phyloP scores from a whole-genome alignment of 2,888 invertebrate genomes.

The Serripes groenlandicus region DNA sequence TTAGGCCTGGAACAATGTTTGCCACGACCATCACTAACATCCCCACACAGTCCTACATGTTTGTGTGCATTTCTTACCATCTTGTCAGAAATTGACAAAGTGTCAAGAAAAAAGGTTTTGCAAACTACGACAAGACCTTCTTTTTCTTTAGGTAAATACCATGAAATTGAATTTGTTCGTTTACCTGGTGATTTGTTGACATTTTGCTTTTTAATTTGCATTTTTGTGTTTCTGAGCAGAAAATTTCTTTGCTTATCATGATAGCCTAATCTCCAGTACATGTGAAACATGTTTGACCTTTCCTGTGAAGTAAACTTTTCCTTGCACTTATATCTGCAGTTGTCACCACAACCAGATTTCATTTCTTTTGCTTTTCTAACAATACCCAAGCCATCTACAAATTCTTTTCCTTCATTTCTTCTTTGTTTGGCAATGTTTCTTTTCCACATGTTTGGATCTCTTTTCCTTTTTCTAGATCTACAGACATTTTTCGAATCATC shows the following conservation, averaged over 20 bases:
- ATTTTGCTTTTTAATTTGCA: neutral
- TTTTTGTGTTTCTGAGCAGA: neutral
- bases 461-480: too few species aligned
- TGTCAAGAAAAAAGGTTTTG: constrained; percentile 38
- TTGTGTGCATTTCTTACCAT: constrained; percentile 10
- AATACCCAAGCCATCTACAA: neutral
- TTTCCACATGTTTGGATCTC: too few species aligned
- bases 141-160: neutral
- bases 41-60: neutral
- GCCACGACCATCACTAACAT: constrained; percentile 26
- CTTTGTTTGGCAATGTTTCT: constrained; percentile 22
- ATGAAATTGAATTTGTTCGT: neutral
- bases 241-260: constrained; percentile 6
- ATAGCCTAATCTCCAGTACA: constrained; percentile 12
- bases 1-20: constrained; percentile 21
- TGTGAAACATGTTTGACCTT: constrained; percentile 7
- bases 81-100: constrained; percentile 21
- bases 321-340: constrained; percentile 10
- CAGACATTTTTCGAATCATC: too few species aligned
- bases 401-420: constrained; percentile 1
- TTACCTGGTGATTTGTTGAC: neutral
- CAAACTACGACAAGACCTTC: constrained; percentile 11
- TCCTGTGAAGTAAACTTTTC: constrained; percentile 7
- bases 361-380: neutral
- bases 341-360: neutral